These are phyloP conservation scores for Napeogenes sylphis DNA, from an alignment of 2,888 invertebrate species.

Conservation along the genomic window DNA sequence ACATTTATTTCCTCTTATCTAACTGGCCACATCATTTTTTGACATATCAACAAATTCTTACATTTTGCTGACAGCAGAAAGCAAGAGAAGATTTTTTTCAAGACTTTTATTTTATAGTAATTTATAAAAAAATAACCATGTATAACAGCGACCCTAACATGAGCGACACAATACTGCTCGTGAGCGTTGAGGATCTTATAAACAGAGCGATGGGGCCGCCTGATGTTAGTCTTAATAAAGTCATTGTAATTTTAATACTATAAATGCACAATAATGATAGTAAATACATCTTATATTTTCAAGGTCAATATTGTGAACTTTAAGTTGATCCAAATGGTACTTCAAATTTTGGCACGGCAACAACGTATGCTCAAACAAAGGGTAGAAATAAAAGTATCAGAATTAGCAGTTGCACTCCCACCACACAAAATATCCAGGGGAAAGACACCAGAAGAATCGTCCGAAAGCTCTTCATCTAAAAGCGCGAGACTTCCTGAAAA, in stretches of 20 bases:
- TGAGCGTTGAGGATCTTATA: conserved; percentile 61
- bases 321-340: conserved; percentile 54
- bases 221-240: conserved; percentile 31
- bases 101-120: background rate
- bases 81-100: background rate
- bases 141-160: conserved; percentile 43
- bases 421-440: conserved; percentile 14
- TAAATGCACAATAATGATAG: background rate
- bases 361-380: conserved; percentile 56
- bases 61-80: background rate
- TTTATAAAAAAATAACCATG: conserved; percentile 19
- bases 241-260: background rate
- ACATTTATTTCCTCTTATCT: too few relatives aligned
- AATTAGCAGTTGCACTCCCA: conserved; percentile 24
- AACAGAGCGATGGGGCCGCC: conserved; percentile 48
- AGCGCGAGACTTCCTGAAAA: conserved; percentile 22
- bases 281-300: too few relatives aligned
- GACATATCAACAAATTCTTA: background rate
- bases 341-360: conserved; percentile 59
- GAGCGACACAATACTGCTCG: conserved; percentile 50
- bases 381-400: conserved; percentile 47
- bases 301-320: conserved; percentile 55
- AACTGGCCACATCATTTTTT: too few relatives aligned
- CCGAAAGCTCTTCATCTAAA: conserved; percentile 24
- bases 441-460: conserved; percentile 14